Base-by-base conservation (phyloP, 1,140 invertebrate genomes). In the Orussus abietinus region DNA sequence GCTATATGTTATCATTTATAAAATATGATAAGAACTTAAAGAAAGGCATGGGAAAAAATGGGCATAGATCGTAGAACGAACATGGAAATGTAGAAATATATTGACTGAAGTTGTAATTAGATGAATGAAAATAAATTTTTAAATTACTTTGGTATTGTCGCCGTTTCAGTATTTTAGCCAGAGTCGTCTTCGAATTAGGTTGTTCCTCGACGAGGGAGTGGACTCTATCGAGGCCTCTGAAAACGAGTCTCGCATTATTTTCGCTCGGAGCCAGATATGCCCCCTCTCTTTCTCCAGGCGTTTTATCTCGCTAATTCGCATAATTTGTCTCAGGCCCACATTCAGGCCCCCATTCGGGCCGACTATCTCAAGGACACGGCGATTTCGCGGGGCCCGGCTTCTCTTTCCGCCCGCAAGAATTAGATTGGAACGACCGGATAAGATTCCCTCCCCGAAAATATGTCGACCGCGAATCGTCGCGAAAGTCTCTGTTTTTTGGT, bases 281-380 rank as follows among this genome's bases (percentile, higher is more conserved):
- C 36, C 21, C 22, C 37, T 28, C n/a, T 28, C 38, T 22, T 19
- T 45, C 42, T 45, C 25, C 40, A 12, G 29, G 29, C 21, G 47
- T 45, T 37, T 33, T 22, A 29, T 45, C 47, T 19, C 22, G 38
- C 30, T 45, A 45, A 55, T 50, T 59, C 45, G 42, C 47, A 55
- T 55, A 55, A 59, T 53, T 53, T 22, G 46, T 31, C 42, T 52
- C 48, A 42, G 55, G 35, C 42, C 47, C 42, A 52, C 45, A 48
- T 59, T 49, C 47, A 36, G 37, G 17, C 22, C 11, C 10, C 12
- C 21, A 14, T 12, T 19, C 25, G 21, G 1, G 28, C 19, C 10
- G 10, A 1, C 12, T 10, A 31, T 17, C 31, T 15, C 6, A 13
- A 21, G 10, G n/a, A 13, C 12, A 11, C 14, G 9, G 5, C n/a